Evolutionary conservation across 2,888 invertebrate genomes (phyloP).

Genomic region (Caenorhabditis sinica): DNA sequence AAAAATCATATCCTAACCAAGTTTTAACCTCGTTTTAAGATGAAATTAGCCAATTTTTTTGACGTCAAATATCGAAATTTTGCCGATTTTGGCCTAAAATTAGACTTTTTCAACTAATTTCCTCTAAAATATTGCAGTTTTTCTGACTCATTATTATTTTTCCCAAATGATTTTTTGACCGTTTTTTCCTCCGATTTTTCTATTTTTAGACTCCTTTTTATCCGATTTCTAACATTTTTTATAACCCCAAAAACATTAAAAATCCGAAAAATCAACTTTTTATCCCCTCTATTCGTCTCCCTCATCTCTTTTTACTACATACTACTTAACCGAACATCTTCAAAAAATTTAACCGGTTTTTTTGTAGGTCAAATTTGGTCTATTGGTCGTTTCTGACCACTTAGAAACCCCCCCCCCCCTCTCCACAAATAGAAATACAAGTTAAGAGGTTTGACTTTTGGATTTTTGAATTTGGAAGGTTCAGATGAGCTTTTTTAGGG

Average conservation of each 20-base stretch:
- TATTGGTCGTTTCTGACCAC: not conserved
- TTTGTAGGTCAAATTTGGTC: not conserved
- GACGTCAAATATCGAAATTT: too few species aligned
- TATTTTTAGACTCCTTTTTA: not conserved
- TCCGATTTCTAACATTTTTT: too few species aligned
- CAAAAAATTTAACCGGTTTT: not conserved
- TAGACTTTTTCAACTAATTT: too few species aligned
- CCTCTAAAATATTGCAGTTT: not conserved
- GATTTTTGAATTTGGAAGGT: not conserved
- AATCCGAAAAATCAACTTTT: not conserved
- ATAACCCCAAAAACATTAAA: too few species aligned
- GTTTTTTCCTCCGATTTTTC: not conserved
- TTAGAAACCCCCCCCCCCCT: not conserved
- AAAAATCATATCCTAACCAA: too few species aligned
- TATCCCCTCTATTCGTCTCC: too few species aligned
- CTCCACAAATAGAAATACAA: not conserved
- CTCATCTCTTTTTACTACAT: not conserved
- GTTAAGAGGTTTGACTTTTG: not conserved
- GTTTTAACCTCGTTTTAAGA: too few species aligned
- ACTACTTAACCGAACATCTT: conserved; percentile 1
- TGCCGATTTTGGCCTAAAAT: too few species aligned
- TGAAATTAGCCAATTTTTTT: too few species aligned
- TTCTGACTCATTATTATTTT: not conserved
- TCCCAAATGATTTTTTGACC: not conserved
- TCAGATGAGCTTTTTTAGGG: not conserved